Conservation (phyloP, 2,888 invertebrate species). For the Nycteola revayana region DNA sequence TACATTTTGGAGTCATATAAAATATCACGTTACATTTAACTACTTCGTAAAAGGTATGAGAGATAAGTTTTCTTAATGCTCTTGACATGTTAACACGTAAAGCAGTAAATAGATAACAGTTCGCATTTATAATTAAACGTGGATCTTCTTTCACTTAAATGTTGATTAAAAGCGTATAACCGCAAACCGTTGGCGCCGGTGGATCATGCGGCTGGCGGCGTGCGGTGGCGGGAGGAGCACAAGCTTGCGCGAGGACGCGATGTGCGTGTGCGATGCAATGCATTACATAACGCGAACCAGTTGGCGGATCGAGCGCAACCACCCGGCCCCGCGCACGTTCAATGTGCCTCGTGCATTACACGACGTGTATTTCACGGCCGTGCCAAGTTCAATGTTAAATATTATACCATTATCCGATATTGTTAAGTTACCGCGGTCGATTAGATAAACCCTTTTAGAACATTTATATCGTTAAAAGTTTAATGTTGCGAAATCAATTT, state of each 20-base stretch:
- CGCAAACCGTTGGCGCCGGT: slow-evolving; percentile 49
- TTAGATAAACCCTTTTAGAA: slow-evolving; percentile 20
- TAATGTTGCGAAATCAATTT: no score
- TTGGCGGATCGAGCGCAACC: slow-evolving; percentile 40
- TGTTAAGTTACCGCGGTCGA: slow-evolving; percentile 9
- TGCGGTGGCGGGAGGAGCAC: slow-evolving; percentile 15
- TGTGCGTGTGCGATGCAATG: slow-evolving; percentile 38
- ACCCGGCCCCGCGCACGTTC: slow-evolving; percentile 27
- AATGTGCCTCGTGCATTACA: slow-evolving; percentile 29
- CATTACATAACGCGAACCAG: slow-evolving; percentile 70
- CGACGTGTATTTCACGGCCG: slow-evolving; percentile 44
- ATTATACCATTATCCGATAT: slow-evolving; percentile 26
- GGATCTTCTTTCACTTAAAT: slow-evolving; percentile 21
- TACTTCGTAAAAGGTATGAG: slow-evolving; percentile 20
- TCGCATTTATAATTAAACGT: slow-evolving; percentile 1
- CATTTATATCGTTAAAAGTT: slow-evolving; percentile 22
- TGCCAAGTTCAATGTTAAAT: slow-evolving; percentile 43
- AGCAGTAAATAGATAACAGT: slow-evolving; percentile 2
- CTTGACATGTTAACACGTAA: slow-evolving; percentile 8
- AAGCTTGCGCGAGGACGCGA: slow-evolving; percentile 15
- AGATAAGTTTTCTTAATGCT: slow-evolving; percentile 6
- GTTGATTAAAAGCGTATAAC: slow-evolving; percentile 41
- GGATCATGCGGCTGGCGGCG: slow-evolving; percentile 21
- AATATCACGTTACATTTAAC: slow-evolving; percentile 41
- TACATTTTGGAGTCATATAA: slow-evolving; percentile 35